A percentile compares a stretch with the other conserved stretches of the same genome.
phyloP scores from a whole-genome alignment of 2,113 vertebrate genomes.

The Vombatus ursinus region DNA sequence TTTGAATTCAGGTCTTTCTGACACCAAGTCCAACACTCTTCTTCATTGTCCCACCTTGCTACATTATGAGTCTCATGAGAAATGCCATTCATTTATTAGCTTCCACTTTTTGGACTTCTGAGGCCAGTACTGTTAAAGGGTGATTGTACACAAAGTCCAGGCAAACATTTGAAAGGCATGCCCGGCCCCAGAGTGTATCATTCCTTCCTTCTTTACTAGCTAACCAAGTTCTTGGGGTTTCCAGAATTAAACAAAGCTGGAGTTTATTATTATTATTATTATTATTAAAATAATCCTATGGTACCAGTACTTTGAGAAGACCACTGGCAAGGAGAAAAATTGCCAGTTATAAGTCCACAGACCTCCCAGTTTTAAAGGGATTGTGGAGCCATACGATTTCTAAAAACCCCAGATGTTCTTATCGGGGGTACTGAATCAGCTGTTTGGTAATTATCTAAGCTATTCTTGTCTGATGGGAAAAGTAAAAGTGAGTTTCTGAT shows the following conservation, averaged over 20 bases:
- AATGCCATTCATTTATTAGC: not conserved
- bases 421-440: conserved; percentile 45
- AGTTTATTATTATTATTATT: not conserved
- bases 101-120: conserved; percentile 1
- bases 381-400: not conserved
- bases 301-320: conserved; percentile 6
- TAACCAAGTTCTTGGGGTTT: conserved; percentile 26
- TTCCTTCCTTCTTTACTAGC: not conserved
- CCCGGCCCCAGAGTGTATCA: not conserved
- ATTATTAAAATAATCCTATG: not conserved
- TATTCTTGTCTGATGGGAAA: conserved; percentile 44
- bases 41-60: not conserved
- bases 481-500: conserved; percentile 53
- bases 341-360: not conserved
- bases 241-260: conserved; percentile 13
- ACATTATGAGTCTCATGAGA: not conserved
- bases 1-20: not conserved
- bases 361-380: not conserved
- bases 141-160: conserved; percentile 1
- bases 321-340: conserved; percentile 8
- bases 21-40: not conserved
- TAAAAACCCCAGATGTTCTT: not conserved
- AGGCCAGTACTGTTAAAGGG: conserved; percentile 1
- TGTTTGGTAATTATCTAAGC: conserved; percentile 34
- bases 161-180: not conserved